Base-by-base conservation (phyloP, 1,140 invertebrate genomes). In the Zophobas morio region DNA sequence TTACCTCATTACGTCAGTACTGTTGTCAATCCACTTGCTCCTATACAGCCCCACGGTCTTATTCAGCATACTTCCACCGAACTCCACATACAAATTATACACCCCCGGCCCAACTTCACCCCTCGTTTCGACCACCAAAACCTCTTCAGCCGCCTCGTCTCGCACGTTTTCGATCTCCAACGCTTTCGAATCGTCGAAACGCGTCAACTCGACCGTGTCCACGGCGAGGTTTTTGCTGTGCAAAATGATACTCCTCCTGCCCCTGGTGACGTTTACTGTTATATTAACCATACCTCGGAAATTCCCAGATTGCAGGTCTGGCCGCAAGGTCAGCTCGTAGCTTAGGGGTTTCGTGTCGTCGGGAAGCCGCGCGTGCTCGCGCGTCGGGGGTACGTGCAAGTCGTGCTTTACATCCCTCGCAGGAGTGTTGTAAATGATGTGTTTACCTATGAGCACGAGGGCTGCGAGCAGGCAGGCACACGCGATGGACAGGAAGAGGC, bases 1-100 rank as follows among this genome's bases (percentile, higher is more conserved):
- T 82, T 87, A 94, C 93, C 91, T 91, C n/a, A 84, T 89, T 82
- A 88, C 84, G 81, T 91, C 91, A 0, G 84, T 87, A 46, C 85
- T 77, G 75, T 84, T 83, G 80, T 92, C 91, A 51, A 87, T 88
- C 84, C 96, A 96, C 36, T 87, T 88, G 84, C 94, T 96, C 53
- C 91, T 90, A 85, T 96, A 96, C 81, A 96, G 92, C 0, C 95
- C 95, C 32, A 93, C 90, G 73, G 94, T 93, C 83, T 90, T 90
- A 56, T 92, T 88, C 1, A 86, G 87, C 8, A 96, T 85, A 6
- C 88, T 90, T 4, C 95, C 95, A 72, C 88, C 88, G 78, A 95
- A 96, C 51, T 91, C 87, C n/a, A 94, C 79, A 1, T 84, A 86
- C 8, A 95, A 82, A 54, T 89, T 86, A 78, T 94, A 94, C n/a